Evolutionary conservation across 2,797 vertebrate genomes (phyloP), one percentile per base, ranked within the genome.

Genomic region (Mastacembelus armatus): DNA sequence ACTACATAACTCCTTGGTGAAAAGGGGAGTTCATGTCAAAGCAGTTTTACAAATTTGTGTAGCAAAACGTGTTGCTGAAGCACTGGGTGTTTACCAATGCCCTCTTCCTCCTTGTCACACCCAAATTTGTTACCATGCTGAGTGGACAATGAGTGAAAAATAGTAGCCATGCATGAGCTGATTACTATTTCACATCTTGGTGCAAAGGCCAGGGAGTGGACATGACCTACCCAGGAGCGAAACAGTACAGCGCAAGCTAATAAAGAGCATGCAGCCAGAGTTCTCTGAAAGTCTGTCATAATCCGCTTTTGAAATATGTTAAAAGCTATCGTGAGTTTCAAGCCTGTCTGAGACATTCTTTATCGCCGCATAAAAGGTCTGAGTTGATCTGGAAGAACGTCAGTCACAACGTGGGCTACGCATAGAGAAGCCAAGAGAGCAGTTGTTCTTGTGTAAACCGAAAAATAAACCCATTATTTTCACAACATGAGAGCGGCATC

Each of bases 291-390:
- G 80, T 70, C 63, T 66, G 92, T 94, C 92, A 93, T 85, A 68
- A 72, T 91, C 91, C 80, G 38, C 82, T 88, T 93, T 93, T 91
- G 86, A 90, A 91, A 85, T 78, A 87, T 92, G 87, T 90, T 83
- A 85, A 83, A 87, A 68, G 58, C 66, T 57, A 66, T 81, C 71
- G 78, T 33, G 81, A 90, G 81, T 92, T 93, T 94, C 91, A 84
- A 90, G 88, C 48, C 72, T 65, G 57, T 77, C 66, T 68, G 93
- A 78, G 67, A 94, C 80, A 94, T 94, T 94, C 92, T 87, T 90
- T 52, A 44, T 38, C 18, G 71, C 66, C 8, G 26, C 69, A 91
- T 93, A 94, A 91, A 94, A 92, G 66, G 76, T 55, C 59, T 0
- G 56, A 44, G 62, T 40, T 58, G 78, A 80, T 72, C 65, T 49